Evolutionary conservation across 1,140 invertebrate genomes (phyloP).

Genomic region (Periplaneta americana): DNA sequence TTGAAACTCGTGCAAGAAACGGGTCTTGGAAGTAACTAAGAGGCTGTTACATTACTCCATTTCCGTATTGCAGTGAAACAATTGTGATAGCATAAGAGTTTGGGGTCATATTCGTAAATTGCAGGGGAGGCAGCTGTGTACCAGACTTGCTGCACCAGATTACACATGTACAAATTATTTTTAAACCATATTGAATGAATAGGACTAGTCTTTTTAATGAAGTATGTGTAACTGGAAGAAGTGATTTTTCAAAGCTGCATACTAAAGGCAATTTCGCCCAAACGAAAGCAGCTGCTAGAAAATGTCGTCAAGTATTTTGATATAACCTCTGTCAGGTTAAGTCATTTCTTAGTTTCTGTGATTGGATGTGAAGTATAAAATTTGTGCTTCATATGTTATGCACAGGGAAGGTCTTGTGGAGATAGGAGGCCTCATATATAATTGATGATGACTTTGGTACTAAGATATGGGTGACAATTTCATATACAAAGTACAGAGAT

Average conservation of each 20-base stretch:
- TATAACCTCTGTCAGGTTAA: background rate
- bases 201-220: background rate
- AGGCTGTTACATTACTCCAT: background rate
- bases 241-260: too few species aligned
- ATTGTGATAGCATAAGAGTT: background rate
- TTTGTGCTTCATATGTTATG: background rate
- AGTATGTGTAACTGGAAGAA: too few species aligned
- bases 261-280: too few species aligned
- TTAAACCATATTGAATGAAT: background rate
- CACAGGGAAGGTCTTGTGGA: too few species aligned
- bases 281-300: too few species aligned
- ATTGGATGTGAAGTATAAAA: background rate
- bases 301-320: background rate
- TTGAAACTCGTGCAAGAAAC: background rate
- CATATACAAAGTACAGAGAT: too few species aligned
- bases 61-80: background rate
- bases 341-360: background rate
- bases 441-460: too few species aligned
- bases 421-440: too few species aligned
- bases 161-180: background rate
- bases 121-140: too few species aligned
- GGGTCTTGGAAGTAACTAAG: too few species aligned
- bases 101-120: too few species aligned
- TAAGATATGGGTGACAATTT: too few species aligned
- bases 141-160: background rate